phyloP scores from a whole-genome alignment of 2,888 invertebrate species.

The Craniophora ligustri region DNA sequence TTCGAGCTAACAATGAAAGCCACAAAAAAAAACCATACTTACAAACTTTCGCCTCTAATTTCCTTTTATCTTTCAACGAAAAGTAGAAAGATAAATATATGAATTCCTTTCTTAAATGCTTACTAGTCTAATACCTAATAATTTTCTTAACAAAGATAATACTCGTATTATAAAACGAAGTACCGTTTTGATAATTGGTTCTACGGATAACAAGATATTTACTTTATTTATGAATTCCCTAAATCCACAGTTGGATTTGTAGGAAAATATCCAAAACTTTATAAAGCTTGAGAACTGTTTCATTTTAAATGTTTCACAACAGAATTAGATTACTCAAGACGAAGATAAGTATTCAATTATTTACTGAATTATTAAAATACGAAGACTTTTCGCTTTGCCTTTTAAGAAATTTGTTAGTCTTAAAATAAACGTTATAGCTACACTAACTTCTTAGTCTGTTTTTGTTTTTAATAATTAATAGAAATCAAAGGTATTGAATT shows the following conservation, averaged over 20 bases:
- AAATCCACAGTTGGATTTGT: conserved; percentile 17
- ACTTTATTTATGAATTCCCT: conserved; percentile 17
- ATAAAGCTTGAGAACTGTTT: conserved; percentile 20
- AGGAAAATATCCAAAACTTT: conserved; percentile 26
- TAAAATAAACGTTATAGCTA: background rate
- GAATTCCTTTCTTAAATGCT: too few species aligned
- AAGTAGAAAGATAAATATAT: too few species aligned
- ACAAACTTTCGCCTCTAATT: too few species aligned
- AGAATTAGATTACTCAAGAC: conserved; percentile 13
- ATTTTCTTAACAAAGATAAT: too few species aligned
- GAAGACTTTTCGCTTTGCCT: background rate
- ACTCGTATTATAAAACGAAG: too few species aligned
- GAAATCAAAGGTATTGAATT: too few species aligned
- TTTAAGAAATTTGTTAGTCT: background rate
- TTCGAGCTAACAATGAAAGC: too few species aligned
- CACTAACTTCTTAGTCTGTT: background rate
- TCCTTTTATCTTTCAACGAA: too few species aligned
- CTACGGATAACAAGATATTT: background rate
- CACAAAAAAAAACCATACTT: too few species aligned
- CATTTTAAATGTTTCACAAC: conserved; percentile 23
- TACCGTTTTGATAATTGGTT: background rate
- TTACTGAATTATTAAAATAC: conserved; percentile 11
- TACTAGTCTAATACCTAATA: too few species aligned
- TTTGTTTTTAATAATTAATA: background rate
- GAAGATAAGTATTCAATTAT: conserved; percentile 32